Percentiles rank a stretch among this genome's conserved stretches.
Conservation (phyloP, 2,888 invertebrate species). For the Athripsodes cinereus region DNA sequence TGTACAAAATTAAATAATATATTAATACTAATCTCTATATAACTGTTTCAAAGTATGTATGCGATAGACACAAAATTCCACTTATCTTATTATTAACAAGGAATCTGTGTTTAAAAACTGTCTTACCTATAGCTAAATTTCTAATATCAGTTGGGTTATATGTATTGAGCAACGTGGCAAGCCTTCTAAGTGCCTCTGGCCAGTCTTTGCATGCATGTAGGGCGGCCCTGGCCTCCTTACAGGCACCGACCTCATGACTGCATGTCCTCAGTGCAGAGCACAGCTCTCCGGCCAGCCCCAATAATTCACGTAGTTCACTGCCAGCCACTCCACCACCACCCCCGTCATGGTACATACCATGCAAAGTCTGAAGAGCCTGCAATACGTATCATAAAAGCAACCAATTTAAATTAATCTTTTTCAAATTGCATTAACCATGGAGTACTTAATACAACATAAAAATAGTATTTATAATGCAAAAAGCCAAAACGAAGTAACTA, state of each 20-base stretch:
- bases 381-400: not conserved
- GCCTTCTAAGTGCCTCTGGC: slow-evolving; percentile 78
- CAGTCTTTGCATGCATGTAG: slow-evolving; percentile 75
- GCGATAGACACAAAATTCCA: no score
- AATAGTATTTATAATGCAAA: no score
- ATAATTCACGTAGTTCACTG: slow-evolving; percentile 76
- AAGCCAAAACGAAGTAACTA: no score
- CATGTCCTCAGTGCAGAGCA: slow-evolving; percentile 65
- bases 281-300: slow-evolving; percentile 69
- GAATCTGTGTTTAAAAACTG: no score
- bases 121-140: slow-evolving; percentile 70
- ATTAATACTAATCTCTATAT: no score
- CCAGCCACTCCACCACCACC: slow-evolving; percentile 78
- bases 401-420: no score
- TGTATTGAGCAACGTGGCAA: slow-evolving; percentile 82
- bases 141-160: slow-evolving; percentile 84
- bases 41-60: no score
- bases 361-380: slow-evolving; percentile 84
- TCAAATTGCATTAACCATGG: not conserved
- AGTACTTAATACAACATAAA: no score
- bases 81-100: no score
- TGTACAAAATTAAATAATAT: no score
- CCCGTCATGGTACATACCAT: slow-evolving; percentile 91
- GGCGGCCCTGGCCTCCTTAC: slow-evolving; percentile 60
- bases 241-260: slow-evolving; percentile 33